Evolutionary conservation across 2,888 invertebrate genomes (phyloP).

Genomic region (Anoplius nigerrimus): DNA sequence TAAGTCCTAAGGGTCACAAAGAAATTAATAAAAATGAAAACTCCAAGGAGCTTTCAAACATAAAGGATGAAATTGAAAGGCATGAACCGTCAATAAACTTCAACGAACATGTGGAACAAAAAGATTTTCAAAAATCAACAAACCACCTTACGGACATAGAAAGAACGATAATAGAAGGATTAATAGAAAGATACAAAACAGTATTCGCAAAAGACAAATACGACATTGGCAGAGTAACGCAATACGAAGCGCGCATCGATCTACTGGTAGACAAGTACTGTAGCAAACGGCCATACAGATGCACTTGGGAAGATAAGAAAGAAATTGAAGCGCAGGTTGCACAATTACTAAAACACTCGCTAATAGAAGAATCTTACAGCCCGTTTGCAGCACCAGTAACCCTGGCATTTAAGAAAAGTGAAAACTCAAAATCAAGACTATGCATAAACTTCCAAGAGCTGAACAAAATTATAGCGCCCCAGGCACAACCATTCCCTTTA

Average conservation of each 20-base stretch:
- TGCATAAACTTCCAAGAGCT: conserved; percentile 27
- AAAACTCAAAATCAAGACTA: not conserved
- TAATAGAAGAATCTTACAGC: conserved; percentile 54
- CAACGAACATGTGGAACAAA: not conserved
- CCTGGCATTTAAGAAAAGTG: conserved; percentile 41
- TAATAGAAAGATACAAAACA: conserved; percentile 34
- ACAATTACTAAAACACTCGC: conserved; percentile 42
- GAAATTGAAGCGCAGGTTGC: conserved; percentile 52
- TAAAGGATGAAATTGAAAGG: no score
- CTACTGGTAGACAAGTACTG: conserved; percentile 44
- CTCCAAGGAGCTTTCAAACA: no score
- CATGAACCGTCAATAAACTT: not conserved
- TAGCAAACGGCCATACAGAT: conserved; percentile 43
- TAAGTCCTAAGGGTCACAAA: no score
- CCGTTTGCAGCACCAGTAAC: conserved; percentile 51
- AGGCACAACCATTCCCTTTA: no score
- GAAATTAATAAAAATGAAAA: no score
- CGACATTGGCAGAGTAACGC: conserved; percentile 47
- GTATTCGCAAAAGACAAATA: conserved; percentile 44
- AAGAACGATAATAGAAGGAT: conserved; percentile 6
- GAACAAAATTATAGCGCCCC: conserved; percentile 28
- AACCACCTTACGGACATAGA: not conserved
- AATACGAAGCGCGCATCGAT: conserved; percentile 46
- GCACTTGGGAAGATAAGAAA: conserved; percentile 44
- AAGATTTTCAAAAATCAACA: conserved; percentile 39